A percentile compares a stretch with the other conserved stretches of the same genome.
Conservation (phyloP, 2,113 vertebrate genomes). For the Nettapus auritus region DNA sequence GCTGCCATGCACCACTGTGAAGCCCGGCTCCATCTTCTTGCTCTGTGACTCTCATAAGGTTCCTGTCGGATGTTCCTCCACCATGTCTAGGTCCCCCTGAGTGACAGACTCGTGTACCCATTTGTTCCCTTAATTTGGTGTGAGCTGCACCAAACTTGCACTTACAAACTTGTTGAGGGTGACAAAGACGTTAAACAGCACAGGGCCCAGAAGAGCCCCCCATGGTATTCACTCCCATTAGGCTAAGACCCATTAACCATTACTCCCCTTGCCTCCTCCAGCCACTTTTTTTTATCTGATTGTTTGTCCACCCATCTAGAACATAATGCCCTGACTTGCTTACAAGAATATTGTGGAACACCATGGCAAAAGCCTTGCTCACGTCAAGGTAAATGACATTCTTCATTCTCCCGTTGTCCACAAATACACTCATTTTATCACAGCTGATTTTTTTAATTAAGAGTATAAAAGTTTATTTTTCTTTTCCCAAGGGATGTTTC, state of each 20-base stretch:
- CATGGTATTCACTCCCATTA: not conserved
- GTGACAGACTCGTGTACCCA: not conserved
- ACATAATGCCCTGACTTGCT: not conserved
- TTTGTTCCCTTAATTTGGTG: not conserved
- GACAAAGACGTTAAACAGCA: not conserved
- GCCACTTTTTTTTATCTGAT: not conserved
- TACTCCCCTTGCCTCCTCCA: not conserved
- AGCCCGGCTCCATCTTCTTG: not conserved
- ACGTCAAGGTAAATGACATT: not conserved
- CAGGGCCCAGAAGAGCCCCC: not conserved
- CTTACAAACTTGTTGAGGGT: not conserved
- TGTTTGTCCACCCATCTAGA: not conserved
- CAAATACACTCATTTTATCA: not conserved
- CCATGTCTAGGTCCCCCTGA: not conserved
- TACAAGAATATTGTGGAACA: not conserved
- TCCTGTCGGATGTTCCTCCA: not conserved
- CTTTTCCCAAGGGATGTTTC: not conserved
- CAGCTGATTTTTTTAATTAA: not conserved
- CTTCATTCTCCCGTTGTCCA: not conserved
- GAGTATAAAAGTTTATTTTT: not conserved
- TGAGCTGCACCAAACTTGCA: not conserved
- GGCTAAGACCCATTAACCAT: not conserved
- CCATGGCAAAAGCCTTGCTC: not conserved
- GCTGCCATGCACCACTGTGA: not conserved
- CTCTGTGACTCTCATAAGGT: not conserved